Conservation (phyloP, 2,888 invertebrate genomes). For the Drosophila nr. perissopoda region DNA sequence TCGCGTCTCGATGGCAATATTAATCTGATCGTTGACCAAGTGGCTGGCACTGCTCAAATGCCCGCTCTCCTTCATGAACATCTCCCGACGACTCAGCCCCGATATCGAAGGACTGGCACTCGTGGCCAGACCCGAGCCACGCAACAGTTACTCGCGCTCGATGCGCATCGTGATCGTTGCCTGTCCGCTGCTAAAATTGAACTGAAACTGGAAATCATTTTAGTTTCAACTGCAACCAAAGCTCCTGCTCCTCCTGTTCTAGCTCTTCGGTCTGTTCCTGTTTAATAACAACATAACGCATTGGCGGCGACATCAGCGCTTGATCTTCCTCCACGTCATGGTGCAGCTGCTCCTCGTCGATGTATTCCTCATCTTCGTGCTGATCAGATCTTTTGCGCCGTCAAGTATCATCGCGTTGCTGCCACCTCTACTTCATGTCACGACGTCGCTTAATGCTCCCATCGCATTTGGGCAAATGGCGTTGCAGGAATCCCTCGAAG, state of each 20-base stretch:
- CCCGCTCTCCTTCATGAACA: conserved; percentile 96
- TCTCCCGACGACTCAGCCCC: conserved; percentile 94
- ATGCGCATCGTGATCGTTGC: conserved; percentile 86
- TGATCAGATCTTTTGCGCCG: conserved; percentile 33
- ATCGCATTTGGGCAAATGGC: conserved; percentile 84
- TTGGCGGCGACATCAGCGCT: conserved; percentile 38
- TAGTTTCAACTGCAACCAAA: conserved; percentile 31
- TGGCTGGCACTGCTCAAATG: conserved; percentile 97
- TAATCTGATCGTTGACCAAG: conserved; percentile 97
- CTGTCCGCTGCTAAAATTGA: conserved; percentile 73
- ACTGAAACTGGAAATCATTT: conserved; percentile 80
- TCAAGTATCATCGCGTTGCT: conserved; percentile 63
- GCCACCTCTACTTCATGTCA: conserved; percentile 80
- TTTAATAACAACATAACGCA: conserved; percentile 67
- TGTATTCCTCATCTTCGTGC: neutral
- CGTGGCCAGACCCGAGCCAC: conserved; percentile 84
- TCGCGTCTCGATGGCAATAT: conserved; percentile 98
- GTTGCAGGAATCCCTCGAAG: conserved; percentile 84
- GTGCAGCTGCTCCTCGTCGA: conserved; percentile 6
- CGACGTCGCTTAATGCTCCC: conserved; percentile 84
- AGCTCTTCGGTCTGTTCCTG: conserved; percentile 22
- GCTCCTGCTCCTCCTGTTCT: conserved; percentile 10
- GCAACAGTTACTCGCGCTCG: conserved; percentile 89
- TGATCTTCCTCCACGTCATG: neutral
- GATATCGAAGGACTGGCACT: conserved; percentile 86